Evolutionary conservation across 1,140 invertebrate genomes (phyloP).

Genomic region (Drosophila serrata): DNA sequence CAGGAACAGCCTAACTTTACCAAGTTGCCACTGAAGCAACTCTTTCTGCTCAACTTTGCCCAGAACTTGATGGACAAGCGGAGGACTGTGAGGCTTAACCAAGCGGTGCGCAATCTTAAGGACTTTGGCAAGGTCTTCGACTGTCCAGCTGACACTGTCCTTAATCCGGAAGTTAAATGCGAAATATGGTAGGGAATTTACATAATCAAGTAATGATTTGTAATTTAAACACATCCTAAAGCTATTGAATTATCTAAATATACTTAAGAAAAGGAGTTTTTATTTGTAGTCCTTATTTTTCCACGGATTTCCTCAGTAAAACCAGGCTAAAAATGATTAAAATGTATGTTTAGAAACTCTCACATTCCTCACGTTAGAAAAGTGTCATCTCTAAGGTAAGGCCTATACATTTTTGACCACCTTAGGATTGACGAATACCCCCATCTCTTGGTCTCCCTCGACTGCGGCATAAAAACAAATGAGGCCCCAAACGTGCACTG

Average conservation of each 20-base stretch:
- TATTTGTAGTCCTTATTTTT: not conserved
- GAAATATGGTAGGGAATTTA: not conserved
- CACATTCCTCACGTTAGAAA: not conserved
- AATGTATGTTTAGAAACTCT: no score
- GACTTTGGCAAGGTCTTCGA: not conserved
- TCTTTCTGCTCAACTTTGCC: not conserved
- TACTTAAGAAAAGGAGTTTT: not conserved
- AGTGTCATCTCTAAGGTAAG: conserved; percentile 19
- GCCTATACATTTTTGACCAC: conserved; percentile 36
- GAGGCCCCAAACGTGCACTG: conserved; percentile 53
- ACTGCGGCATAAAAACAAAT: conserved; percentile 59
- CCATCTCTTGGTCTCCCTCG: not conserved
- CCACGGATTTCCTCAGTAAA: not conserved
- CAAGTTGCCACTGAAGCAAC: not conserved
- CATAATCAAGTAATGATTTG: not conserved
- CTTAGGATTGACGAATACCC: conserved; percentile 9
- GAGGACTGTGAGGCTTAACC: not conserved
- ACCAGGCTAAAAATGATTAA: not conserved
- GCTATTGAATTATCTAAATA: not conserved
- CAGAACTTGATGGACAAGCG: not conserved
- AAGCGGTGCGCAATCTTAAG: conserved; percentile 1
- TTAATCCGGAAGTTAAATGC: not conserved
- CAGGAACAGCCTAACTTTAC: not conserved
- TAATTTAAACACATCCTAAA: not conserved
- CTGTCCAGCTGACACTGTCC: not conserved